phyloP scores from a whole-genome alignment of 1,140 invertebrate species.

The Cyclina sinensis region DNA sequence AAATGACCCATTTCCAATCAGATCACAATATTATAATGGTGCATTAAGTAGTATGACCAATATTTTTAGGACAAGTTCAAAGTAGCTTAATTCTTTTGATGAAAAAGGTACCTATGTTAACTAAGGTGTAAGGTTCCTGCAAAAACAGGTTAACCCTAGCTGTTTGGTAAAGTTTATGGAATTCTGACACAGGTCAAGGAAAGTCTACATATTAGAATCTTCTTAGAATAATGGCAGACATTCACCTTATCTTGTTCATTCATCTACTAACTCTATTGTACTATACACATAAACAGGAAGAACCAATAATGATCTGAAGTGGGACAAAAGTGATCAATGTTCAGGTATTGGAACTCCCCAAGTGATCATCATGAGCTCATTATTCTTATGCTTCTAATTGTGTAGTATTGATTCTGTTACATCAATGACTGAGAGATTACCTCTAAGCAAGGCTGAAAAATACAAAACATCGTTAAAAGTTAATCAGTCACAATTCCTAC shows the following conservation, averaged over 20 bases:
- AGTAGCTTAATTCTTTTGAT: too few relatives aligned
- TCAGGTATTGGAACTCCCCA: not conserved
- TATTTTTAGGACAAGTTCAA: too few relatives aligned
- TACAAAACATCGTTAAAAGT: conserved; percentile 40
- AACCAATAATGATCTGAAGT: not conserved
- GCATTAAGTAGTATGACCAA: too few relatives aligned
- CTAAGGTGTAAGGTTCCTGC: too few relatives aligned
- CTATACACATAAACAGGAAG: not conserved
- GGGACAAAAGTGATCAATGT: conserved; percentile 16
- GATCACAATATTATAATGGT: too few relatives aligned
- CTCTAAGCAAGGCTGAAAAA: not conserved
- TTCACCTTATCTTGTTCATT: not conserved
- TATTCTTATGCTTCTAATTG: conserved; percentile 21
- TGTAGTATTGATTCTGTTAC: conserved; percentile 5
- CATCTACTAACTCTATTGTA: not conserved
- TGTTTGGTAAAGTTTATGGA: too few relatives aligned
- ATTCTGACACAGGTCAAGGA: too few relatives aligned
- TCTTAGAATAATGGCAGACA: too few relatives aligned
- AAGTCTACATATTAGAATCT: too few relatives aligned
- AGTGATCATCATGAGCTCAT: not conserved
- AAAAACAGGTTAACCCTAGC: too few relatives aligned
- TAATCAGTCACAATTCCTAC: conserved; percentile 1
- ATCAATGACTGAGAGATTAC: conserved; percentile 1
- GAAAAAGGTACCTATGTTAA: too few relatives aligned
- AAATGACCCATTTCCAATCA: too few relatives aligned